Evolutionary conservation across 2,113 vertebrate genomes (phyloP).

Genomic region (Coracopsis vasa): DNA sequence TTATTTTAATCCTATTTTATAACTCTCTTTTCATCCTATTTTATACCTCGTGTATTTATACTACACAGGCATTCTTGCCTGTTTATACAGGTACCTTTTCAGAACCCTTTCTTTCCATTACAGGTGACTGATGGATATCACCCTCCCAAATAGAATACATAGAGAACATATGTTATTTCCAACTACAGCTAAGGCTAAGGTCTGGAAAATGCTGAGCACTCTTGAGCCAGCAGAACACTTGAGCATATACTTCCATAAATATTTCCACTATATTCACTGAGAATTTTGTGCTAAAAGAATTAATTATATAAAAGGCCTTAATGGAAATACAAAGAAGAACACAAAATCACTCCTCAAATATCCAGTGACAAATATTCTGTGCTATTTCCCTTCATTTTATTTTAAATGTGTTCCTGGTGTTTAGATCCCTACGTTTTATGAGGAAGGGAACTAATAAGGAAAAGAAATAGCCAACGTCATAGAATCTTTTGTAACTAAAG

Average conservation of each 20-base stretch:
- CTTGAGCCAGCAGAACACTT: background rate
- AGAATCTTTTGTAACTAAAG: background rate
- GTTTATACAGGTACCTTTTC: background rate
- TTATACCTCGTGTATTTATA: background rate
- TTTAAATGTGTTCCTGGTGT: background rate
- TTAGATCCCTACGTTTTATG: background rate
- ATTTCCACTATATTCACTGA: background rate
- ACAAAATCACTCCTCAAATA: background rate
- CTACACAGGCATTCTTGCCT: background rate
- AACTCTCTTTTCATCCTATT: background rate
- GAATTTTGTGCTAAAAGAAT: background rate
- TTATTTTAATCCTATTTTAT: background rate
- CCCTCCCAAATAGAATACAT: rapidly evolving
- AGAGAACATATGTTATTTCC: background rate
- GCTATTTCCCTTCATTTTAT: background rate
- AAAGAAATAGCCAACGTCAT: background rate
- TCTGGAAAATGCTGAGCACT: background rate
- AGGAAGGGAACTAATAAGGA: background rate
- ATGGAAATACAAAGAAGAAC: background rate
- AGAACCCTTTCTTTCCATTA: background rate
- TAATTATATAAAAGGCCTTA: background rate
- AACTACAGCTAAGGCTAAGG: background rate
- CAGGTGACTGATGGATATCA: background rate
- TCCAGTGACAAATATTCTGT: background rate
- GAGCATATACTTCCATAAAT: background rate